Conservation (phyloP, 2,888 invertebrate species). For the Diplazon laetatorius region DNA sequence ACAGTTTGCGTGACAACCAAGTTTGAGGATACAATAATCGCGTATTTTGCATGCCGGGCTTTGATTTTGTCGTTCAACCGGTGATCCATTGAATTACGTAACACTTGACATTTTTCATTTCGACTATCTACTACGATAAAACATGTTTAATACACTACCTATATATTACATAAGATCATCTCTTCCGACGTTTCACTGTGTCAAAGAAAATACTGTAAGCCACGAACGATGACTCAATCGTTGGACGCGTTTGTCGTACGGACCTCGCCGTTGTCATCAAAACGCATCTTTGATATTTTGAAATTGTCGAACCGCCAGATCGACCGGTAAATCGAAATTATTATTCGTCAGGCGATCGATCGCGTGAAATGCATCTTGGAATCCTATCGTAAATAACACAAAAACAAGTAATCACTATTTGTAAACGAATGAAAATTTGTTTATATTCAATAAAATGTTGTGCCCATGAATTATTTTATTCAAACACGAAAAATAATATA, state of each 20-base stretch:
- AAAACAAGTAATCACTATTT: no score
- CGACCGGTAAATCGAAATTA: conserved; percentile 97
- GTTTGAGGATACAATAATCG: no score
- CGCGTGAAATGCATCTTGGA: conserved; percentile 96
- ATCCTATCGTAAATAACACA: conserved; percentile 88
- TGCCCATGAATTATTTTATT: no score
- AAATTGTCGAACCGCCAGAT: conserved; percentile 97
- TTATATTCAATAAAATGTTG: no score
- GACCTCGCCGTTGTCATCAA: conserved; percentile 67
- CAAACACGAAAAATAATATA: background rate
- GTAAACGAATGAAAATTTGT: no score
- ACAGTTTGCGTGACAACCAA: no score
- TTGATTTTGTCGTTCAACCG: no score
- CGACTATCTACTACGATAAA: conserved; percentile 22
- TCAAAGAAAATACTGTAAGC: conserved; percentile 18
- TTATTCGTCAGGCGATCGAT: conserved; percentile 93
- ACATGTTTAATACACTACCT: conserved; percentile 35
- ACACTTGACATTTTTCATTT: no score
- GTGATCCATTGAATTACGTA: no score
- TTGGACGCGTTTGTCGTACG: background rate
- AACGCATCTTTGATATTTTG: conserved; percentile 97
- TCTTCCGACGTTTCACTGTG: conserved; percentile 7
- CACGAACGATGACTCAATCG: background rate
- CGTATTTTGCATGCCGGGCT: no score
- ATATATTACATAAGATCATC: conserved; percentile 38